Evolutionary conservation across 2,888 invertebrate species (phyloP).

Genomic region (Caenorhabditis japonica): DNA sequence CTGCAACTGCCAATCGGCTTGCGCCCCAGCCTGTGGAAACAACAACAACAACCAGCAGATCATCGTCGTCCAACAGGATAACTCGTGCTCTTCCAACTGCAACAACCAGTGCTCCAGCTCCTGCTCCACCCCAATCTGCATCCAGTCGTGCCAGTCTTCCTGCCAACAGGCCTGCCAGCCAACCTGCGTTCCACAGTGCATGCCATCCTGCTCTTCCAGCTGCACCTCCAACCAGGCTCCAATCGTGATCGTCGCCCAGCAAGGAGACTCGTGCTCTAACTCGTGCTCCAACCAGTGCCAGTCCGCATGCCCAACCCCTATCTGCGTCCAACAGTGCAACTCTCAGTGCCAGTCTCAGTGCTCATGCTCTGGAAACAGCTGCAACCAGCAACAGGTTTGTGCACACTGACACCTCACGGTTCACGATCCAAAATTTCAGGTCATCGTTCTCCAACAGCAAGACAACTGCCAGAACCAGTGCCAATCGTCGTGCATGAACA

Average conservation of each 20-base stretch:
- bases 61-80: slow-evolving; percentile 55
- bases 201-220: slow-evolving; percentile 57
- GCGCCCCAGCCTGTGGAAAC: slow-evolving; percentile 59
- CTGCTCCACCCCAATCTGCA: slow-evolving; percentile 63
- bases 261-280: slow-evolving; percentile 61
- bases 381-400: slow-evolving; percentile 55
- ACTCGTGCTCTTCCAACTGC: slow-evolving; percentile 60
- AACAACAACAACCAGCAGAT: slow-evolving; percentile 57
- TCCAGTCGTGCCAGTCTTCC: slow-evolving; percentile 59
- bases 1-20: slow-evolving; percentile 63
- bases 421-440: slow-evolving; percentile 4
- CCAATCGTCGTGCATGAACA: slow-evolving; percentile 65
- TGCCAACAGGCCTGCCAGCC: slow-evolving; percentile 61
- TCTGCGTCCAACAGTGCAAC: slow-evolving; percentile 60
- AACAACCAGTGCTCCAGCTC: slow-evolving; percentile 61
- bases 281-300: slow-evolving; percentile 67
- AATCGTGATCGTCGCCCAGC: slow-evolving; percentile 61
- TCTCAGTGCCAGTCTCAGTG: slow-evolving; percentile 60
- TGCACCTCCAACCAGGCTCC: slow-evolving; percentile 61
- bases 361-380: slow-evolving; percentile 55
- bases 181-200: slow-evolving; percentile 62
- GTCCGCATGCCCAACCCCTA: slow-evolving; percentile 57
- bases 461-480: slow-evolving; percentile 61
- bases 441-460: slow-evolving; percentile 62
- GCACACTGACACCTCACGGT: neutral